Evolutionary conservation across 1,140 invertebrate species (phyloP).

Genomic region (Lordiphosa mommai): DNA sequence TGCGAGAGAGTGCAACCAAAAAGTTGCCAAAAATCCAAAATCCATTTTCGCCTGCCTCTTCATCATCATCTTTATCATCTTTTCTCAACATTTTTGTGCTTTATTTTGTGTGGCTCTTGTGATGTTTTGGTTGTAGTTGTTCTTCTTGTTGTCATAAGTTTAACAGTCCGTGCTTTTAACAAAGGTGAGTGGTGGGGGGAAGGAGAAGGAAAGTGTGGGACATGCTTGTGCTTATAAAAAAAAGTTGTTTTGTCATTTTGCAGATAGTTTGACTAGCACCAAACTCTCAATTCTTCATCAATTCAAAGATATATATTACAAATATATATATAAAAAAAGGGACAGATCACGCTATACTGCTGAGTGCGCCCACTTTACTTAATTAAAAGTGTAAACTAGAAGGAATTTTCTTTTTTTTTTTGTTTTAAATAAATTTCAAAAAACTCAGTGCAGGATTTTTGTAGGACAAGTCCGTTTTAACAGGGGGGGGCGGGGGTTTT

Average conservation of each 20-base stretch:
- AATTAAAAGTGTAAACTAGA: conserved; percentile 2
- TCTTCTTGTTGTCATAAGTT: conserved; percentile 38
- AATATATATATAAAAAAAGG: conserved; percentile 37
- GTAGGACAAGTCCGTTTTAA: no score
- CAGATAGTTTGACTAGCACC: conserved; percentile 79
- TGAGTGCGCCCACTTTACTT: conserved; percentile 29
- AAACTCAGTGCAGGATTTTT: no score
- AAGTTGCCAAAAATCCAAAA: conserved; percentile 22
- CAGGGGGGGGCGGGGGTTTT: conserved; percentile 17
- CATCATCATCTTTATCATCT: conserved; percentile 14
- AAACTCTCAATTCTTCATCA: conserved; percentile 65
- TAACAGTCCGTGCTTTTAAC: conserved; percentile 71
- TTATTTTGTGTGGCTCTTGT: conserved; percentile 26
- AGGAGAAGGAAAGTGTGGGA: not conserved
- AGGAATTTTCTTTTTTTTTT: conserved; percentile 12
- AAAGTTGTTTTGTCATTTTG: conserved; percentile 51
- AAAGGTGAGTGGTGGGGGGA: conserved; percentile 6
- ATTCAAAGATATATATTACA: conserved; percentile 39
- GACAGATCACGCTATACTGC: no score
- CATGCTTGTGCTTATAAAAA: conserved; percentile 32
- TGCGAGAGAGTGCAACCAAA: conserved; percentile 22
- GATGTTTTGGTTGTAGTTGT: conserved; percentile 33
- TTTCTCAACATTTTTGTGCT: conserved; percentile 62
- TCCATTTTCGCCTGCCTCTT: conserved; percentile 16
- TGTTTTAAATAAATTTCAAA: conserved; percentile 48